Conservation (phyloP, 2,888 invertebrate species). For the Liposcelis brunnea region DNA sequence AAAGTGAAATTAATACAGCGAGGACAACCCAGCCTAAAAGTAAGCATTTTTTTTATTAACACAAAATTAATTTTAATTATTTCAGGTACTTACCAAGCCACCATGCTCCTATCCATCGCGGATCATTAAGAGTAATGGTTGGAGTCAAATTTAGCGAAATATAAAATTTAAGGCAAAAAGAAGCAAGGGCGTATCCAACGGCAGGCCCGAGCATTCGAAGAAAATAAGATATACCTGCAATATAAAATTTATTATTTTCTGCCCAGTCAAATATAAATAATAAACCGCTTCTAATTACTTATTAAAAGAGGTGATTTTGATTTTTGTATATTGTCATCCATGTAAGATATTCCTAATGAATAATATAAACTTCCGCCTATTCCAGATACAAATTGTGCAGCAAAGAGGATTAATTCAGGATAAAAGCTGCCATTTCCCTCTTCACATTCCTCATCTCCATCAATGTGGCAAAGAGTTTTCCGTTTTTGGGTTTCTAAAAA, state of each 20-base stretch:
- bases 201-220: constrained; percentile 23
- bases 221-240: constrained; percentile 19
- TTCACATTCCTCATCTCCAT: neutral
- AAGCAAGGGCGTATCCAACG: constrained; percentile 23
- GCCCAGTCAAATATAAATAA: neutral
- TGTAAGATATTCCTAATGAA: constrained; percentile 27
- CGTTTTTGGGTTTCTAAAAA: neutral
- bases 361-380: constrained; percentile 26
- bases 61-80: too few relatives aligned
- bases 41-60: constrained; percentile 6
- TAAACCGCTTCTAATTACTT: constrained; percentile 15
- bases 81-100: constrained; percentile 32
- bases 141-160: constrained; percentile 21
- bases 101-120: constrained; percentile 37
- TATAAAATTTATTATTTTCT: neutral
- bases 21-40: constrained; percentile 20
- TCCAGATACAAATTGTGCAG: constrained; percentile 26
- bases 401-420: constrained; percentile 18
- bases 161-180: constrained; percentile 21
- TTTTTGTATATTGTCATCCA: constrained; percentile 25
- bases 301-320: constrained; percentile 19
- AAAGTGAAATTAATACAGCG: constrained; percentile 19
- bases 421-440: neutral
- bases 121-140: constrained; percentile 25
- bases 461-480: too few relatives aligned